These are phyloP conservation scores for Eueides isabella DNA, from an alignment of 1,140 invertebrate genomes.

Conservation along the genomic window DNA sequence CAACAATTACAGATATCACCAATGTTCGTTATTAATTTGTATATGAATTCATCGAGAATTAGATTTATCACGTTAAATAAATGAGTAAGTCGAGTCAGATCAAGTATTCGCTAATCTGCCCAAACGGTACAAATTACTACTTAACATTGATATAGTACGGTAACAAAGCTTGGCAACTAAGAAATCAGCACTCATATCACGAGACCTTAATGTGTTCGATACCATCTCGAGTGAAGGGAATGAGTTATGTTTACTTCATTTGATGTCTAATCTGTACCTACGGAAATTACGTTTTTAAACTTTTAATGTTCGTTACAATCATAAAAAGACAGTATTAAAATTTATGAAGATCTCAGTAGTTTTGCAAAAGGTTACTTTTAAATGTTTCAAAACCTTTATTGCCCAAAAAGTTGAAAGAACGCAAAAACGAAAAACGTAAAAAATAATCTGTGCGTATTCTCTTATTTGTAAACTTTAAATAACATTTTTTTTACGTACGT, in stretches of 20 bases:
- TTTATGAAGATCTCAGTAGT: neutral
- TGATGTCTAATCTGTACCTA: slow-evolving; percentile 35
- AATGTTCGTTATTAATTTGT: neutral
- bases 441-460: neutral
- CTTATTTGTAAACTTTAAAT: neutral
- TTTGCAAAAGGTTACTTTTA: neutral
- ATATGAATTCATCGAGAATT: neutral
- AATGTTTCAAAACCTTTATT: neutral
- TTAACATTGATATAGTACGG: slow-evolving; percentile 29
- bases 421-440: neutral
- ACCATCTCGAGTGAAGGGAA: slow-evolving; percentile 43
- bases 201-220: slow-evolving; percentile 46
- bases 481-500: neutral
- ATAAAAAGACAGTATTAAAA: neutral
- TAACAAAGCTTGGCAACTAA: slow-evolving; percentile 27
- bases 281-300: slow-evolving; percentile 26
- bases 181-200: slow-evolving; percentile 44
- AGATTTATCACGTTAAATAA: slow-evolving; percentile 8
- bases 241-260: slow-evolving; percentile 36
- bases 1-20: neutral
- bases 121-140: slow-evolving; percentile 15
- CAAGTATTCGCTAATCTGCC: slow-evolving; percentile 15
- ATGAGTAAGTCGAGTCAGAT: slow-evolving; percentile 2
- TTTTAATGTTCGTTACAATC: slow-evolving; percentile 11
- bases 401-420: neutral